Evolutionary conservation across 2,113 vertebrate genomes (phyloP).

Genomic region (Narcine bancroftii): DNA sequence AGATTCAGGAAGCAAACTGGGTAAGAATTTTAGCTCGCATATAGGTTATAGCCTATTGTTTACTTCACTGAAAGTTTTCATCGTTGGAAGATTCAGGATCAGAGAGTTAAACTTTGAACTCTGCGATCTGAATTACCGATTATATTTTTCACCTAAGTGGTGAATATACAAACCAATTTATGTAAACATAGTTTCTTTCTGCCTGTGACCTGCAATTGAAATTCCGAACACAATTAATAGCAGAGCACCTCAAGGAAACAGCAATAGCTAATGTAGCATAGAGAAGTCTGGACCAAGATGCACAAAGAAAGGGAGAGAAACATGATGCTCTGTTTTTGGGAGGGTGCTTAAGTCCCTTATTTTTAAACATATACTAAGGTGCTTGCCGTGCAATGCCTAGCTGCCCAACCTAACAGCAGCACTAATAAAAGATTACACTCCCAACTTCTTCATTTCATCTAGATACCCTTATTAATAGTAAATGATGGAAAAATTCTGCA

Average conservation of each 20-base stretch:
- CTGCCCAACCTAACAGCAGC: neutral
- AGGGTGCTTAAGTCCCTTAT: no score
- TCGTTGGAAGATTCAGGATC: neutral
- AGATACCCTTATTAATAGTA: neutral
- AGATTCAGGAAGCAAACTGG: neutral
- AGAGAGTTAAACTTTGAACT: neutral
- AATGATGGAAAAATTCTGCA: no score
- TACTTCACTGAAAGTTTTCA: neutral
- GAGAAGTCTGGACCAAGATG: neutral
- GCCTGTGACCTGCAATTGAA: neutral
- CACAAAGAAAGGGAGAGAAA: neutral
- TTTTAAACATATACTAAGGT: neutral
- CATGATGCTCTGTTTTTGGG: neutral
- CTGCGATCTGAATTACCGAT: neutral
- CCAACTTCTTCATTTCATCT: neutral
- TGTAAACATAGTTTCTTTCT: neutral
- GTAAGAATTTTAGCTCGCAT: neutral
- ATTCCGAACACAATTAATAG: neutral
- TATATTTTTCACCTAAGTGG: neutral
- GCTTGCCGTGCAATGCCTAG: neutral
- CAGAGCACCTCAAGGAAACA: neutral
- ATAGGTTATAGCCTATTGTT: neutral
- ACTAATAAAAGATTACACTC: neutral
- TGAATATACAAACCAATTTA: neutral
- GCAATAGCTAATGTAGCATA: neutral